Percentiles rank a stretch among this genome's conserved stretches.
These are phyloP conservation scores for Ochropleura leucogaster DNA, from an alignment of 2,888 invertebrate species.

Conservation along the genomic window DNA sequence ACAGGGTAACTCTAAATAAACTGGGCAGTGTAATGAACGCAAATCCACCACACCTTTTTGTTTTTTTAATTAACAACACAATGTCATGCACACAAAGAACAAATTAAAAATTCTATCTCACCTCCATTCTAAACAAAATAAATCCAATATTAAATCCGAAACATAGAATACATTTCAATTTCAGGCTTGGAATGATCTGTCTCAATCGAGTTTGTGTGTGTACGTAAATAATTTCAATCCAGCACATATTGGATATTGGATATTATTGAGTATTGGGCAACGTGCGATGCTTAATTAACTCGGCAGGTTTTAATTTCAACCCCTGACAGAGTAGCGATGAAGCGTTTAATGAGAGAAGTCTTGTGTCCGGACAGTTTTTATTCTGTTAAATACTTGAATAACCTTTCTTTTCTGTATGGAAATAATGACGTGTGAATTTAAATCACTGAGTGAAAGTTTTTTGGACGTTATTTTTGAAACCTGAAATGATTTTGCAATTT, in stretches of 20 bases:
- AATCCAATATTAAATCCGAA: constrained; percentile 20
- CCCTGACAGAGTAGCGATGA: constrained; percentile 42
- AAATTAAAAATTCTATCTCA: constrained; percentile 5
- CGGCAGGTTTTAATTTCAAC: constrained; percentile 68
- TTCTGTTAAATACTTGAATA: constrained; percentile 13
- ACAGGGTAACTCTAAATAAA: background rate
- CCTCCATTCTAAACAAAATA: constrained; percentile 26
- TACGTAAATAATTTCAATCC: constrained; percentile 49
- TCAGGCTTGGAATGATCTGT: constrained; percentile 50
- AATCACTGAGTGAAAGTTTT: no score
- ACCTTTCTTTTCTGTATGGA: background rate
- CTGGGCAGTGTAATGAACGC: no score
- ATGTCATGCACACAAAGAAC: background rate
- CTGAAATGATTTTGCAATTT: background rate
- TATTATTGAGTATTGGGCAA: constrained; percentile 49
- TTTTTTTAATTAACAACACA: background rate
- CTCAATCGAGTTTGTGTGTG: constrained; percentile 46
- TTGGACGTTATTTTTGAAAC: background rate
- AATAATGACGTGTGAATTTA: background rate
- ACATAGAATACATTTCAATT: constrained; percentile 43
- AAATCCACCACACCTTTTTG: background rate
- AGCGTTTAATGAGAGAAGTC: constrained; percentile 43
- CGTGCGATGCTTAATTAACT: constrained; percentile 66
- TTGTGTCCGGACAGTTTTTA: constrained; percentile 6
- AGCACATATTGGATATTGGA: constrained; percentile 48